phyloP scores from a whole-genome alignment of 2,888 invertebrate species.

The Patella pellucida region DNA sequence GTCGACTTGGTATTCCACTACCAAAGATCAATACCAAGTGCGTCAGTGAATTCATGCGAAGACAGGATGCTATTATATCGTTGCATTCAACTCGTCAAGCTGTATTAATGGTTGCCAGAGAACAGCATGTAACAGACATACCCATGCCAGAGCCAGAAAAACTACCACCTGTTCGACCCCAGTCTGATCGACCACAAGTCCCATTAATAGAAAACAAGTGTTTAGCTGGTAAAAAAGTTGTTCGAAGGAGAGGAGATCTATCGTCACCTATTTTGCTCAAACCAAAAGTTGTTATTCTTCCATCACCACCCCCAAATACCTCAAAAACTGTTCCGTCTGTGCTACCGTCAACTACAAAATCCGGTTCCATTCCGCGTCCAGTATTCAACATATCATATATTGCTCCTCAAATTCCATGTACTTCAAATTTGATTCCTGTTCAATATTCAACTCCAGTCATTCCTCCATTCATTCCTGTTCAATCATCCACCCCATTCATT shows the following conservation, averaged over 20 bases:
- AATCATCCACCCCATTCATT: background rate
- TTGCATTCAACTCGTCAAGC: too few relatives aligned
- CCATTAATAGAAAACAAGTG: background rate
- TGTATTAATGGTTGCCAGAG: too few relatives aligned
- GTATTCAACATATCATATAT: too few relatives aligned
- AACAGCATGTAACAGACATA: too few relatives aligned
- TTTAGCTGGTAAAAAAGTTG: background rate
- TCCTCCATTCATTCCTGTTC: background rate
- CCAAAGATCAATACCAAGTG: background rate
- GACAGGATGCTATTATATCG: background rate
- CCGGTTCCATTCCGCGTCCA: too few relatives aligned
- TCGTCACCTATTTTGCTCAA: too few relatives aligned
- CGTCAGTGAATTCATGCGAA: background rate
- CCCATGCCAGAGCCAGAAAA: background rate
- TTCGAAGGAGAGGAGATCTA: background rate
- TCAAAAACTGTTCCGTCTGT: background rate
- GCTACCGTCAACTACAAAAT: too few relatives aligned
- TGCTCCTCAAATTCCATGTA: background rate
- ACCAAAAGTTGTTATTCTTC: too few relatives aligned
- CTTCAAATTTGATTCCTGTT: background rate
- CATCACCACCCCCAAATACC: background rate
- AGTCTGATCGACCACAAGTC: background rate
- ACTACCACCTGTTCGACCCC: background rate
- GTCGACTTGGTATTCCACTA: background rate
- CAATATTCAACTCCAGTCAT: background rate